Evolutionary conservation across 2,797 vertebrate species (phyloP), one percentile per base, ranked within the genome.

Genomic region (Channa striata): DNA sequence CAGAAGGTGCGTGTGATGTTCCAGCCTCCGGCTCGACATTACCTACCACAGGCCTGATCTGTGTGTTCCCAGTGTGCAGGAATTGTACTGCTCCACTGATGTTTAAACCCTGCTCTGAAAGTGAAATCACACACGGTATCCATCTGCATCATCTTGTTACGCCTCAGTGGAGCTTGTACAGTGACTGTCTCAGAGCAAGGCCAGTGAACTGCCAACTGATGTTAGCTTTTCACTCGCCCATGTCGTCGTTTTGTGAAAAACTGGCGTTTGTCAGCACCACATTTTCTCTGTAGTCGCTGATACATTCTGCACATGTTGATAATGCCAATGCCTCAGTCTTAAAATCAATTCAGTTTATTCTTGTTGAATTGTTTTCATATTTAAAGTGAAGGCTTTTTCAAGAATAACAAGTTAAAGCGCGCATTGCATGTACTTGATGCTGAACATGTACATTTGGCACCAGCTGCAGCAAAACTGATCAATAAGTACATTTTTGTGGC

Each of bases 391-490:
- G 77, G 82, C 82, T 86, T 89, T 89, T 84, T 42, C 64, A 86
- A 89, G 78, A 90, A 87, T 86, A 61, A 84, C 80, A 84, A 80
- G 80, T 84, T 57, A 63, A 81, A 86, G 88, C 91, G 90, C 91
- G 89, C 39, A 83, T 68, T 93, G 92, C 91, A 93, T 93, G 93
- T 81, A 71, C 83, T 87, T 90, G 82, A 87, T 87, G 83, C 88
- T 92, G 80, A 87, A 83, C 68, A 81, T 92, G 85, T 92, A 72
- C 77, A 82, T 84, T 76, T 86, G 67, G 92, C 94, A 90, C 93
- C 94, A 91, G 94, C 93, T 96, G 96, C 94, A 94, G 96, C 95
- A 96, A 95, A 95, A 94, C 91, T 89, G 86, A 92, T 87, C 48
- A 11, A 4, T 42, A 72, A 89, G 83, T 75, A 23, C 1, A 7